phyloP scores from a whole-genome alignment of 1,140 invertebrate genomes.

The Phenacoccus solenopsis region DNA sequence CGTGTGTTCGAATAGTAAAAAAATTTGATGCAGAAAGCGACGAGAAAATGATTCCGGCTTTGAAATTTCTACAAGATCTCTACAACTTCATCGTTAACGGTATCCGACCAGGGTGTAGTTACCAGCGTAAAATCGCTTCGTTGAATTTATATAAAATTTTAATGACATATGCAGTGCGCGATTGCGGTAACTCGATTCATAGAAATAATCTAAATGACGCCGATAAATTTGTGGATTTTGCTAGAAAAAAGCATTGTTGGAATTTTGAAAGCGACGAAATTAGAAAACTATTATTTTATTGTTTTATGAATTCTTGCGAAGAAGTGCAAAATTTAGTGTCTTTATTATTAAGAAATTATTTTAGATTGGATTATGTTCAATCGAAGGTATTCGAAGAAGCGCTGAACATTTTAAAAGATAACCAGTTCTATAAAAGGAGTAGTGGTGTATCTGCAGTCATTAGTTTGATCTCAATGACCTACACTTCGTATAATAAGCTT shows the following conservation, averaged over 20 bases:
- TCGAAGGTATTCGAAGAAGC: conserved; percentile 31
- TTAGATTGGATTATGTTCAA: conserved; percentile 32
- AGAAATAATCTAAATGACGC: neutral
- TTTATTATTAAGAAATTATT: conserved; percentile 40
- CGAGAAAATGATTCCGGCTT: neutral
- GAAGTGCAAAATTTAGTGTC: conserved; percentile 28
- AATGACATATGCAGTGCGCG: conserved; percentile 24
- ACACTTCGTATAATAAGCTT: neutral
- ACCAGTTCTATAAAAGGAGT: conserved; percentile 7
- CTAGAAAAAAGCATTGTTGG: neutral
- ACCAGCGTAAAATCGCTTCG: conserved; percentile 39
- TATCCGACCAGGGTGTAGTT: conserved; percentile 36
- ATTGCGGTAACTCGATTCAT: neutral
- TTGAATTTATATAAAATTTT: conserved; percentile 33
- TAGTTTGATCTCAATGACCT: neutral
- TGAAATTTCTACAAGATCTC: neutral
- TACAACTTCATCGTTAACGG: neutral
- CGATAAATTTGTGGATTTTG: neutral
- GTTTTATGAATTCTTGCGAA: conserved; percentile 1
- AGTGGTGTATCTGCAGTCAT: neutral
- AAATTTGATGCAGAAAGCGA: neutral
- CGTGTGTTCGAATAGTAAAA: neutral
- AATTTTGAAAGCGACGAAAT: neutral
- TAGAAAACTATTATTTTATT: neutral
- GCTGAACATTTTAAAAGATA: conserved; percentile 24